Conservation (phyloP, 1,140 invertebrate species). For the Paraescarpia echinospica region DNA sequence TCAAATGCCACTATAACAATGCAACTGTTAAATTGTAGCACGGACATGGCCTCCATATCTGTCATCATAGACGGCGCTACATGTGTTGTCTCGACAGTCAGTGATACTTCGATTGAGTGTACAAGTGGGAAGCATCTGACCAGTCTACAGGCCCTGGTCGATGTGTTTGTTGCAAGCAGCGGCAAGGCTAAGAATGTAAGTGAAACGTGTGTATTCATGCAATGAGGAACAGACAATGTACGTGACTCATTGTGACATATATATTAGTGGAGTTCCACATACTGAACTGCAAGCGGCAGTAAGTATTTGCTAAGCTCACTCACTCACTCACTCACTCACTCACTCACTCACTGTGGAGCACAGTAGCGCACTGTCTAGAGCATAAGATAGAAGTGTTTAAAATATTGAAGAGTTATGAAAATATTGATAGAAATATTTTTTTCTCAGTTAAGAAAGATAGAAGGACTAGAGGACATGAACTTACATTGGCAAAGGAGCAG, state of each 20-base stretch:
- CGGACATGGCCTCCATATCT: not conserved
- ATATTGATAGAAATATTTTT: too few relatives aligned
- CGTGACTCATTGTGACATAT: not conserved
- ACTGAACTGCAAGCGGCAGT: too few relatives aligned
- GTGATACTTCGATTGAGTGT: not conserved
- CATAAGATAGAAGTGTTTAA: too few relatives aligned
- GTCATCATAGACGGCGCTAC: not conserved
- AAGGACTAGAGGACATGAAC: too few relatives aligned
- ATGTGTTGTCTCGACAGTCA: not conserved
- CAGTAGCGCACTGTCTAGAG: too few relatives aligned
- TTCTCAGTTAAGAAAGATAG: too few relatives aligned
- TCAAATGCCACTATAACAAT: not conserved
- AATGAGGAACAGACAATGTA: not conserved
- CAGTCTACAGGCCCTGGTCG: not conserved
- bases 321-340: too few relatives aligned
- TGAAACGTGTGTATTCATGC: not conserved
- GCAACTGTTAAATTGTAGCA: not conserved
- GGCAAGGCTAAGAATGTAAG: constrained; percentile 4
- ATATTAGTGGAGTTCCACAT: too few relatives aligned
- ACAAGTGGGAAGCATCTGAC: not conserved
- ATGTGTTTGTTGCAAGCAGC: not conserved
- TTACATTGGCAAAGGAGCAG: too few relatives aligned
- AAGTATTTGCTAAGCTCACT: too few relatives aligned
- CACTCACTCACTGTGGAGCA: too few relatives aligned
- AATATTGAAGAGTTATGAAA: too few relatives aligned